phyloP scores from a whole-genome alignment of 1,140 invertebrate species.

The Brachionus calyciflorus region DNA sequence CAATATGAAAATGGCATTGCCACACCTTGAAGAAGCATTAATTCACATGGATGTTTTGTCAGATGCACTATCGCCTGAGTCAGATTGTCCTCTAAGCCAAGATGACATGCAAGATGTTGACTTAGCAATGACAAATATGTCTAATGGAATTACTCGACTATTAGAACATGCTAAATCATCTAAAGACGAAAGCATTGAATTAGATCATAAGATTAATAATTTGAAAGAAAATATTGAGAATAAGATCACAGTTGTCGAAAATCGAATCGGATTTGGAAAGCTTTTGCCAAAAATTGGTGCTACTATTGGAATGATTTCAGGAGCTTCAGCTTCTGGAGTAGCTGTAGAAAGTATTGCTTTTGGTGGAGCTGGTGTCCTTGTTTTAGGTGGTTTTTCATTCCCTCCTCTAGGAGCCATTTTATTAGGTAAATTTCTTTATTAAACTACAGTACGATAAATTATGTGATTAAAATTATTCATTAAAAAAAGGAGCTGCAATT shows the following conservation, averaged over 20 bases:
- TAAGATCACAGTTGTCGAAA: background rate
- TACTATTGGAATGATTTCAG: constrained; percentile 25
- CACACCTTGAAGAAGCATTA: constrained; percentile 26
- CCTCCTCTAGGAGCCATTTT: constrained; percentile 26
- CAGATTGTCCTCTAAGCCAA: background rate
- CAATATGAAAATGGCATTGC: constrained; percentile 33
- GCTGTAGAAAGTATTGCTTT: constrained; percentile 24
- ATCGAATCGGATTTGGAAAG: constrained; percentile 37
- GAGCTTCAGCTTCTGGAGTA: background rate
- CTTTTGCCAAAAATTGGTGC: constrained; percentile 28
- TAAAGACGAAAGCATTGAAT: background rate
- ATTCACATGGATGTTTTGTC: constrained; percentile 23
- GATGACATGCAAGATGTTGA: constrained; percentile 22
- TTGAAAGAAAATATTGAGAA: constrained; percentile 41
- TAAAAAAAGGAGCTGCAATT: background rate
- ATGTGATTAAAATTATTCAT: background rate
- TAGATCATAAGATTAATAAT: constrained; percentile 10
- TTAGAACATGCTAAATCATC: constrained; percentile 28
- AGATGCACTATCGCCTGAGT: constrained; percentile 14
- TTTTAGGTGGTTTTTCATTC: constrained; percentile 32
- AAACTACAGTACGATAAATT: too few species aligned
- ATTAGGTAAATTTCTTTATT: background rate
- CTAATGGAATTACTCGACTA: background rate
- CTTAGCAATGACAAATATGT: constrained; percentile 15
- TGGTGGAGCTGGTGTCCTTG: constrained; percentile 32